Evolutionary conservation across 1,140 invertebrate species (phyloP).

Genomic region (Drosophila sturtevanti): DNA sequence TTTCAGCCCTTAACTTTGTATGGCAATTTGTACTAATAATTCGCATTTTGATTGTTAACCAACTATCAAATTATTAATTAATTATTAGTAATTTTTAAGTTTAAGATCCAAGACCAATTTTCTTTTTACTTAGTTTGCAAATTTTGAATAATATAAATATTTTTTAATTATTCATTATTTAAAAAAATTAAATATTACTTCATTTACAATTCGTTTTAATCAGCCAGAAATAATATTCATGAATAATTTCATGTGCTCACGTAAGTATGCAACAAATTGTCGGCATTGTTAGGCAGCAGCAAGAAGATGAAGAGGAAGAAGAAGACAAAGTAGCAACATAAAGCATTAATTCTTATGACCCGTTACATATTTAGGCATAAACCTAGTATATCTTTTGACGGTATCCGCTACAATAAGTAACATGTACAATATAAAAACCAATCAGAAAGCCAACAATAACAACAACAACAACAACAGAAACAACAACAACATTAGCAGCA

Average conservation of each 20-base stretch:
- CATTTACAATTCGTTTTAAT: no score
- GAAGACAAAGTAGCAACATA: neutral
- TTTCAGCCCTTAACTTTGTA: no score
- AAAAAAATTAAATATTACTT: no score
- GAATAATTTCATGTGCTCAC: neutral
- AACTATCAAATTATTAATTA: no score
- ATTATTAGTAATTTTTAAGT: no score
- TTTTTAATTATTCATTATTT: no score
- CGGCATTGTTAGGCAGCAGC: no score
- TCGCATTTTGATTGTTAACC: no score
- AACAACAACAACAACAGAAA: constrained; percentile 23
- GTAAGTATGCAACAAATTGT: neutral
- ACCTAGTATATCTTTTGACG: neutral
- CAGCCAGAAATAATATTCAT: no score
- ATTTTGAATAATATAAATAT: neutral
- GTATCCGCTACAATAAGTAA: constrained; percentile 31
- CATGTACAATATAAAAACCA: constrained; percentile 47
- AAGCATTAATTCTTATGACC: neutral
- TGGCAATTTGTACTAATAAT: no score
- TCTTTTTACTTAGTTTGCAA: neutral
- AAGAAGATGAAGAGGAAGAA: neutral
- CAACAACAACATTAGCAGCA: constrained; percentile 31
- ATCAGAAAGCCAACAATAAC: constrained; percentile 51
- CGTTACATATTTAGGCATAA: constrained; percentile 1
- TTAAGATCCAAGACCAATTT: no score